A percentile compares a stretch with the other conserved stretches of the same genome.
Conservation (phyloP, 1,140 invertebrate species). For the Charaxes varanes region DNA sequence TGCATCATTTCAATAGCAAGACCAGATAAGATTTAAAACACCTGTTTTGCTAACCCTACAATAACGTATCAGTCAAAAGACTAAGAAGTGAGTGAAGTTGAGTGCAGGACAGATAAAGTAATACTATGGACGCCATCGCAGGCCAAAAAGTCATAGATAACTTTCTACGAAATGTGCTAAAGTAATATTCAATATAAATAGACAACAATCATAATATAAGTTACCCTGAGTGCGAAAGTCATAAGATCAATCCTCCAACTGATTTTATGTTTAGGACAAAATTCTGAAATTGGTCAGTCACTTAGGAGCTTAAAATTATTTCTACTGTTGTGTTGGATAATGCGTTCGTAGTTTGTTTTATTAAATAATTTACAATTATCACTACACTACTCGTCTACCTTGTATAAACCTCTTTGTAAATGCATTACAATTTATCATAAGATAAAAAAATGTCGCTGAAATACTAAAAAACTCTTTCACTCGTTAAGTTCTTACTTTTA, state of each 20-base stretch:
- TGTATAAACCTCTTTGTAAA: slow-evolving; percentile 71
- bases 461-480: not conserved
- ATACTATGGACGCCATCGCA: slow-evolving; percentile 27
- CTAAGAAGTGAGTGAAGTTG: slow-evolving; percentile 3
- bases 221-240: slow-evolving; percentile 67
- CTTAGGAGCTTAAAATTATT: slow-evolving; percentile 52
- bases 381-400: slow-evolving; percentile 67
- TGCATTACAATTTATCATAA: slow-evolving; percentile 47
- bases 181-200: slow-evolving; percentile 43
- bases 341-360: slow-evolving; percentile 33
- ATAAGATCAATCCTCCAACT: slow-evolving; percentile 62
- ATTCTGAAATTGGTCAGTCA: slow-evolving; percentile 59
- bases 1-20: slow-evolving; percentile 14
- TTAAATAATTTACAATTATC: slow-evolving; percentile 55
- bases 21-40: too few relatives aligned
- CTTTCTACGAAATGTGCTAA: slow-evolving; percentile 40
- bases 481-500: slow-evolving; percentile 9
- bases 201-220: slow-evolving; percentile 50
- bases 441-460: slow-evolving; percentile 18
- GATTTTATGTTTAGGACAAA: slow-evolving; percentile 40
- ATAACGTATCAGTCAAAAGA: slow-evolving; percentile 8
- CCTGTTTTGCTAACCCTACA: too few relatives aligned
- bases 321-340: slow-evolving; percentile 44
- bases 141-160: slow-evolving; percentile 59
- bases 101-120: not conserved